These are phyloP conservation scores for Nebria brevicollis DNA, from an alignment of 2,888 invertebrate genomes.

Conservation along the genomic window DNA sequence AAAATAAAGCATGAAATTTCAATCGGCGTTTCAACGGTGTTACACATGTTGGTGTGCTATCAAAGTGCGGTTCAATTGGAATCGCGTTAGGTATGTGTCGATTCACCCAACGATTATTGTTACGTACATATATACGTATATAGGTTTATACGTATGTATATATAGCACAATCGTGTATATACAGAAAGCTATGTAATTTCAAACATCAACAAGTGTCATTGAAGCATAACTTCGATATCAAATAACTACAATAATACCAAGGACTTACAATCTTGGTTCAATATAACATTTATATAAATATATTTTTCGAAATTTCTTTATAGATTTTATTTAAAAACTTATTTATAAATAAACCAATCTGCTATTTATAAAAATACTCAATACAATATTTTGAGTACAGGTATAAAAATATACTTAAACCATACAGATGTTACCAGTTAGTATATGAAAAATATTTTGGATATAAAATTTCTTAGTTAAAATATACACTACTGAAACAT, in stretches of 20 bases:
- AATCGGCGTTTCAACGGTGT: background rate
- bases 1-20: background rate
- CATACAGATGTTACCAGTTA: no score
- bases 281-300: no score
- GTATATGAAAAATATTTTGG: no score
- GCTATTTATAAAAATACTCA: no score
- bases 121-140: background rate
- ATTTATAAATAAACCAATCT: no score
- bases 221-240: background rate
- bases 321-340: no score
- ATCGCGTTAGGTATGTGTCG: background rate
- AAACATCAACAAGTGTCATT: slow-evolving; percentile 26
- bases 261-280: no score
- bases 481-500: no score
- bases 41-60: background rate
- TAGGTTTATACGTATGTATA: background rate
- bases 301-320: no score
- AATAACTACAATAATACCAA: background rate
- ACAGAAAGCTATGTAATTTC: slow-evolving; percentile 23
- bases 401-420: no score
- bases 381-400: no score
- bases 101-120: background rate
- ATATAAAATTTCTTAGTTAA: no score
- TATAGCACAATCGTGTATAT: background rate
- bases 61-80: background rate